Percentiles rank a stretch among this genome's conserved stretches.
phyloP scores from a whole-genome alignment of 2,888 invertebrate genomes.

The Eupelmus urozonus region DNA sequence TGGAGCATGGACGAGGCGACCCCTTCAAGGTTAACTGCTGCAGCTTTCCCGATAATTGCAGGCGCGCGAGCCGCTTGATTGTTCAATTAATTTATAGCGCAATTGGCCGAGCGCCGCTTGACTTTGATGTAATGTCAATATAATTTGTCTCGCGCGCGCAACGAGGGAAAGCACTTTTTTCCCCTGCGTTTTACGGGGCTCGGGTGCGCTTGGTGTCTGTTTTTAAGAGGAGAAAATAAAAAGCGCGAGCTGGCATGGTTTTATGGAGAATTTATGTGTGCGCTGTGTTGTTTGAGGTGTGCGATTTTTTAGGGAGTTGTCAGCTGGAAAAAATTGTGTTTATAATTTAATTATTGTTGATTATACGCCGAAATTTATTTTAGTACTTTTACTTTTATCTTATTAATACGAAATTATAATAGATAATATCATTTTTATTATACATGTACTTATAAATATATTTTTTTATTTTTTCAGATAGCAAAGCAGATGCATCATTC shows the following conservation, averaged over 20 bases:
- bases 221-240: background rate
- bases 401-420: too few species aligned
- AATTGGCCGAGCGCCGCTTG: background rate
- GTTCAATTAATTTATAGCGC: constrained; percentile 44
- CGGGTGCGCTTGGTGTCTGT: too few species aligned
- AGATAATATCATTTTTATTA: too few species aligned
- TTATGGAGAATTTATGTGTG: too few species aligned
- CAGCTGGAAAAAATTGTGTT: background rate
- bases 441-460: too few species aligned
- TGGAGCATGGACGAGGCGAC: constrained; percentile 4
- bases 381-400: background rate
- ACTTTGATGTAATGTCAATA: constrained; percentile 28
- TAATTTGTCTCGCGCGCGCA: background rate
- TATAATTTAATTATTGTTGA: background rate
- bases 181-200: constrained; percentile 52
- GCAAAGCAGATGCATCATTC: too few species aligned
- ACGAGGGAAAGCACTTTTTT: background rate
- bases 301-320: background rate
- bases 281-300: too few species aligned
- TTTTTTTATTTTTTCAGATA: too few species aligned
- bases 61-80: constrained; percentile 22
- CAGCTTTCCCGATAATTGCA: constrained; percentile 58
- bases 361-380: background rate
- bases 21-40: constrained; percentile 49
- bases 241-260: background rate